Percentiles rank a stretch among this genome's conserved stretches.
These are phyloP conservation scores for Phalacrocorax carbo DNA, from an alignment of 2,113 vertebrate species.

Conservation along the genomic window DNA sequence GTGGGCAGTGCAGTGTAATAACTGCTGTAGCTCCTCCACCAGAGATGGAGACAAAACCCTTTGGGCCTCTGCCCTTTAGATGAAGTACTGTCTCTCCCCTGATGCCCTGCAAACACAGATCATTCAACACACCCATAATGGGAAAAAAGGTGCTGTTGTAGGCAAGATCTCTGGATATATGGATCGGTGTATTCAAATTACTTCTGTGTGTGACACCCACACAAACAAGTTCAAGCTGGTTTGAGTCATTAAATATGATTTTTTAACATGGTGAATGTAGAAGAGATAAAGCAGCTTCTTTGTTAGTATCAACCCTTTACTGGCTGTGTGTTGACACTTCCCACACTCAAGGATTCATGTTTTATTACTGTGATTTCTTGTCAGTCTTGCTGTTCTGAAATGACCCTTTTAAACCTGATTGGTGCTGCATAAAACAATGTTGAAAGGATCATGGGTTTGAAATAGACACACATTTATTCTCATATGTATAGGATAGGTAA, in stretches of 20 bases:
- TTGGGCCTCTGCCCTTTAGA: not conserved
- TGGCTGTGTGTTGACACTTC: not conserved
- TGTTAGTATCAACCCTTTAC: not conserved
- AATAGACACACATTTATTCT: not conserved
- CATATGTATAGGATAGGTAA: not conserved
- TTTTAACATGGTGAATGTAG: not conserved
- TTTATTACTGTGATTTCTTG: conserved; percentile 31
- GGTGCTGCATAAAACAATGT: not conserved
- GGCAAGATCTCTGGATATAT: not conserved
- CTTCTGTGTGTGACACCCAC: not conserved
- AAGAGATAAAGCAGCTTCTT: not conserved
- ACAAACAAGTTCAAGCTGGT: not conserved
- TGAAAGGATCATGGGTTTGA: not conserved
- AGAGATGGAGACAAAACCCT: not conserved
- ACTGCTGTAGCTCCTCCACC: not conserved
- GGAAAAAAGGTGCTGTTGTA: not conserved
- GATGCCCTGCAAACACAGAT: not conserved
- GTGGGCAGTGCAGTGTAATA: not conserved
- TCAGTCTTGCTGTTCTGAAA: not conserved
- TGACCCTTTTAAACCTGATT: not conserved
- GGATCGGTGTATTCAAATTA: not conserved
- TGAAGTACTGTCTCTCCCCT: not conserved
- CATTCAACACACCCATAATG: not conserved
- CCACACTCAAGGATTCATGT: not conserved
- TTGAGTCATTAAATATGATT: not conserved